Conservation (phyloP, 2,113 vertebrate genomes). For the Meles meles region DNA sequence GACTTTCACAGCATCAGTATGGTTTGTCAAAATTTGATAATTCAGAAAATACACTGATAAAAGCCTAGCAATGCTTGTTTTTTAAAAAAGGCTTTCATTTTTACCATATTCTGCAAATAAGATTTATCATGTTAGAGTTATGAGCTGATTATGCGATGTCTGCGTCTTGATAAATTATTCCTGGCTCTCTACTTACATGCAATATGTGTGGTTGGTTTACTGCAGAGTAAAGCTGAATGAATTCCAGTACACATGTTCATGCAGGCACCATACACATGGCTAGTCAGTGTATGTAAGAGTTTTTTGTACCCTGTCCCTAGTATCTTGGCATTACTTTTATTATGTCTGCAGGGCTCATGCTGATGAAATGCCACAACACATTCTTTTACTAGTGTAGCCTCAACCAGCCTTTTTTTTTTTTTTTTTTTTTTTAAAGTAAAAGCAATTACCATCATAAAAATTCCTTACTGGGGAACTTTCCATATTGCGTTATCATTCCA, state of each 20-base stretch:
- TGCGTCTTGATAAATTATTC: constrained; percentile 32
- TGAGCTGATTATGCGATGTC: constrained; percentile 62
- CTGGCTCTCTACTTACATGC: constrained; percentile 62
- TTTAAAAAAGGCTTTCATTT: constrained; percentile 10
- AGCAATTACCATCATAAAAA: constrained; percentile 74
- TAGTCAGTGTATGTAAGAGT: constrained; percentile 50
- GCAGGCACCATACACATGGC: constrained; percentile 38
- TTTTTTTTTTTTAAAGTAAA: constrained; percentile 56
- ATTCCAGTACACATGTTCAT: constrained; percentile 53
- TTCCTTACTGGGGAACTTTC: constrained; percentile 67
- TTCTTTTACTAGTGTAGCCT: constrained; percentile 78
- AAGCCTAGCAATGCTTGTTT: background rate
- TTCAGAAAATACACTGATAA: constrained; percentile 30
- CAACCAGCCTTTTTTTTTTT: constrained; percentile 32
- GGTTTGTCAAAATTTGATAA: constrained; percentile 7
- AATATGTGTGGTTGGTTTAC: constrained; percentile 67
- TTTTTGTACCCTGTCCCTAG: constrained; percentile 70
- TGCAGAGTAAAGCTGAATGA: constrained; percentile 53
- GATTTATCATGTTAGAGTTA: constrained; percentile 64
- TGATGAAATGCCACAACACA: constrained; percentile 77
- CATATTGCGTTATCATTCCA: constrained; percentile 70
- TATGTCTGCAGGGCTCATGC: constrained; percentile 76
- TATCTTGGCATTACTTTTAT: constrained; percentile 79
- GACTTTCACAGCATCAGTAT: constrained; percentile 4
- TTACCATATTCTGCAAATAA: constrained; percentile 53